Conservation (phyloP, 2,113 vertebrate species). For the Centropus bengalensis region DNA sequence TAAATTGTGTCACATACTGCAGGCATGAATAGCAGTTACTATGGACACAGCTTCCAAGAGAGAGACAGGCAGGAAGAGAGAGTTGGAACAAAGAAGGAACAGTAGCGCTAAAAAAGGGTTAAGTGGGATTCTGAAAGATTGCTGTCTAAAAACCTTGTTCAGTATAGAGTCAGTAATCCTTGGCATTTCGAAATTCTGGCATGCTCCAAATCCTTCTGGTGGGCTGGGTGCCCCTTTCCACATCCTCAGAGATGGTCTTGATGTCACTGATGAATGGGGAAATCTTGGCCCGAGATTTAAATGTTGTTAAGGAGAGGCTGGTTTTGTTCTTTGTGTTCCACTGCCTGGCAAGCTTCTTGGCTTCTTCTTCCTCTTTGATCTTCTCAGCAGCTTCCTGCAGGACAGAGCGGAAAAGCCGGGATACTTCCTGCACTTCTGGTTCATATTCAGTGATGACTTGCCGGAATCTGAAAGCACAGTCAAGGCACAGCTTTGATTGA, state of each 20-base stretch:
- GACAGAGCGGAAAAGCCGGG: slow-evolving; percentile 86
- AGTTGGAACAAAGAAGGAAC: not conserved
- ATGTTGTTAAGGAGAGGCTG: slow-evolving; percentile 84
- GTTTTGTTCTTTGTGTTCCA: slow-evolving; percentile 89
- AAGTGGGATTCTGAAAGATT: not conserved
- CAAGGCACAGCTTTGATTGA: slow-evolving; percentile 44
- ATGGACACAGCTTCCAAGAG: not conserved
- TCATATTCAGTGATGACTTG: slow-evolving; percentile 87
- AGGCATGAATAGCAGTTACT: not conserved
- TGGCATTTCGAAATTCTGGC: slow-evolving; percentile 87
- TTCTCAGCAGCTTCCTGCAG: slow-evolving; percentile 87
- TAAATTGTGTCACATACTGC: not conserved
- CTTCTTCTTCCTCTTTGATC: slow-evolving; percentile 88
- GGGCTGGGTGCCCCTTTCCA: slow-evolving; percentile 82
- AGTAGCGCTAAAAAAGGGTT: slow-evolving; percentile 39
- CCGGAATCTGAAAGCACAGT: slow-evolving; percentile 84
- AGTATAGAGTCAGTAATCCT: slow-evolving; percentile 71
- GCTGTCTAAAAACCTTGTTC: slow-evolving; percentile 48
- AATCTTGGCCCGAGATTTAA: slow-evolving; percentile 89
- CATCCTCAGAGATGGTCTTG: slow-evolving; percentile 92
- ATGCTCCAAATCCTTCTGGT: slow-evolving; percentile 89
- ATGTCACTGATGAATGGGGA: slow-evolving; percentile 90
- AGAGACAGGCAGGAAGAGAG: not conserved
- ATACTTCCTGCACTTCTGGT: slow-evolving; percentile 89
- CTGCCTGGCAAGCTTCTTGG: slow-evolving; percentile 84